Conservation (phyloP, 2,113 vertebrate genomes). For the Triplophysa dalaica region DNA sequence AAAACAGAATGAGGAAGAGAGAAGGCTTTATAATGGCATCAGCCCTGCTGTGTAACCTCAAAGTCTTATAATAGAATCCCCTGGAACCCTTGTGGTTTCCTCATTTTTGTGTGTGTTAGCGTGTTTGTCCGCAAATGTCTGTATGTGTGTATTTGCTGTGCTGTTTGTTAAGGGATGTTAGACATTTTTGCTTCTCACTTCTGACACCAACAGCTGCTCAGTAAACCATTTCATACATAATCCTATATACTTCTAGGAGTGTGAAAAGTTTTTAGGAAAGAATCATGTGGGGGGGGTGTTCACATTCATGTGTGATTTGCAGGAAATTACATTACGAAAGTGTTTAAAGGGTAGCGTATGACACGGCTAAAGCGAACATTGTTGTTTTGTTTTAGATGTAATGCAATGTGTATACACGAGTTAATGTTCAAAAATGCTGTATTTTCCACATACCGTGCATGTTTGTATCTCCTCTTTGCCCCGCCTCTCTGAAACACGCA, state of each 20-base stretch:
- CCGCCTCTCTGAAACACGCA: too few species aligned
- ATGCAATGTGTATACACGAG: too few species aligned
- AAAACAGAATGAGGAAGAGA: neutral
- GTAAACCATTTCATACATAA: constrained; percentile 26
- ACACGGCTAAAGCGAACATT: too few species aligned
- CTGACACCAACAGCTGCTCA: constrained; percentile 6
- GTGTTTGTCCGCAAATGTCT: neutral
- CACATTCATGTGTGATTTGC: too few species aligned
- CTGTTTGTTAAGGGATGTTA: constrained; percentile 22
- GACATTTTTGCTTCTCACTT: constrained; percentile 5
- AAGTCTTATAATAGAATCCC: constrained; percentile 64
- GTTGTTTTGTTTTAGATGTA: too few species aligned
- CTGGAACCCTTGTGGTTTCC: constrained; percentile 70
- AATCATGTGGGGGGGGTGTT: constrained; percentile 53
- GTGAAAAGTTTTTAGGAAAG: neutral
- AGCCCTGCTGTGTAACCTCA: constrained; percentile 48
- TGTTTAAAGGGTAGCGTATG: neutral
- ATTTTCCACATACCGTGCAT: too few species aligned
- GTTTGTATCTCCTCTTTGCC: too few species aligned
- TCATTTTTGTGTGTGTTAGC: constrained; percentile 60
- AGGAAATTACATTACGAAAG: constrained; percentile 29
- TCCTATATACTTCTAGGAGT: neutral
- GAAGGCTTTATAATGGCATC: constrained; percentile 40
- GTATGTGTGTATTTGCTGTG: neutral
- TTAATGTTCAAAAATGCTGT: too few species aligned